Evolutionary conservation across 2,797 vertebrate genomes (phyloP).

Genomic region (Clarias fuscus): DNA sequence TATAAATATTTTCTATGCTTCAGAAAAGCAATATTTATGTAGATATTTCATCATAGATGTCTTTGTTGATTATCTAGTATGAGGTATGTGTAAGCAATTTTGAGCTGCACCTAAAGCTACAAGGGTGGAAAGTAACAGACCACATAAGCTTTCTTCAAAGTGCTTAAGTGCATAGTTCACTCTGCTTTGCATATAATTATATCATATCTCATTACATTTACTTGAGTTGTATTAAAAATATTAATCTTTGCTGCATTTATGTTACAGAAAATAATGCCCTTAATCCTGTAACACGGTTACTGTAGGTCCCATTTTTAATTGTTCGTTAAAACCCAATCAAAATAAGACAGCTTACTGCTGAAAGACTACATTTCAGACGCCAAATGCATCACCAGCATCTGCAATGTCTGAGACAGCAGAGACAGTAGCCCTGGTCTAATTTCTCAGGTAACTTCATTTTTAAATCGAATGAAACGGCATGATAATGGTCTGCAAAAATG

Average conservation of each 20-base stretch:
- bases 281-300: too few species aligned
- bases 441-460: neutral
- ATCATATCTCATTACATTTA: neutral
- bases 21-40: neutral
- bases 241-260: neutral
- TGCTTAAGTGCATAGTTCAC: neutral
- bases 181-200: neutral
- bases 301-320: neutral
- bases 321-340: neutral
- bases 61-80: neutral
- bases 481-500: neutral
- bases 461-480: neutral
- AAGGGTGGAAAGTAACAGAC: neutral
- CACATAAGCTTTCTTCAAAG: neutral
- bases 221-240: neutral
- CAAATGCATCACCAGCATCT: neutral
- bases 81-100: neutral
- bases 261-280: neutral
- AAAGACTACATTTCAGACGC: neutral
- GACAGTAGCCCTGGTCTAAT: neutral
- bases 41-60: neutral
- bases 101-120: neutral
- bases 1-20: conserved; percentile 3
- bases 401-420: conserved; percentile 6
- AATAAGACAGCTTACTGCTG: neutral